phyloP scores from a whole-genome alignment of 2,888 invertebrate species.

The Cerastis rubricosa region DNA sequence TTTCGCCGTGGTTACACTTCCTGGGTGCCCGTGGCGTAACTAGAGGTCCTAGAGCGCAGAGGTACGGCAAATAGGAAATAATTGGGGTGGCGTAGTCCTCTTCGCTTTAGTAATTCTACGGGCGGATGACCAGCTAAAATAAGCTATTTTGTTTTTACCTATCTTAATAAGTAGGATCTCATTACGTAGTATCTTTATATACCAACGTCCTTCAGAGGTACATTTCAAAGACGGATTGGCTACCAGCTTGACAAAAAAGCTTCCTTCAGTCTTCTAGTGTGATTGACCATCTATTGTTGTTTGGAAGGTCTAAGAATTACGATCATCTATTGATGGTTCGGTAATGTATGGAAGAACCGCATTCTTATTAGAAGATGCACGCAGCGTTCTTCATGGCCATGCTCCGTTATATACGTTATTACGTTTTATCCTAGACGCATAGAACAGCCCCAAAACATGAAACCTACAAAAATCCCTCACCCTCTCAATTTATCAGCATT shows the following conservation, averaged over 20 bases:
- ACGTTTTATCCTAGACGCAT: background rate
- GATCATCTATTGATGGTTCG: background rate
- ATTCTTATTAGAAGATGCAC: background rate
- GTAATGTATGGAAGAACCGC: background rate
- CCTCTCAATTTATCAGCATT: constrained; percentile 65
- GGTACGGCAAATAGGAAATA: background rate
- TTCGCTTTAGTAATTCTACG: background rate
- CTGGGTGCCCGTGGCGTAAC: background rate
- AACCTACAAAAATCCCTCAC: constrained; percentile 43
- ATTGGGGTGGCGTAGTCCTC: no score
- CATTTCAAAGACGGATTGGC: background rate
- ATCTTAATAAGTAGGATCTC: background rate
- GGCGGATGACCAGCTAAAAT: background rate
- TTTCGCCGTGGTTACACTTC: background rate
- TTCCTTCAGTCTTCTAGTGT: background rate
- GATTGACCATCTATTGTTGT: no score
- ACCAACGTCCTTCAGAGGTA: background rate
- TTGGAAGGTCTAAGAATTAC: background rate
- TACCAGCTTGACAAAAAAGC: background rate
- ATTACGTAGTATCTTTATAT: background rate
- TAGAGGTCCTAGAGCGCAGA: background rate
- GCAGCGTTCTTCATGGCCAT: background rate
- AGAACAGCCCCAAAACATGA: background rate
- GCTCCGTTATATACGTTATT: background rate
- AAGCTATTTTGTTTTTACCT: background rate